Evolutionary conservation across 2,888 invertebrate species (phyloP), one percentile per base, ranked within the genome.

Genomic region (Brenthis ino): DNA sequence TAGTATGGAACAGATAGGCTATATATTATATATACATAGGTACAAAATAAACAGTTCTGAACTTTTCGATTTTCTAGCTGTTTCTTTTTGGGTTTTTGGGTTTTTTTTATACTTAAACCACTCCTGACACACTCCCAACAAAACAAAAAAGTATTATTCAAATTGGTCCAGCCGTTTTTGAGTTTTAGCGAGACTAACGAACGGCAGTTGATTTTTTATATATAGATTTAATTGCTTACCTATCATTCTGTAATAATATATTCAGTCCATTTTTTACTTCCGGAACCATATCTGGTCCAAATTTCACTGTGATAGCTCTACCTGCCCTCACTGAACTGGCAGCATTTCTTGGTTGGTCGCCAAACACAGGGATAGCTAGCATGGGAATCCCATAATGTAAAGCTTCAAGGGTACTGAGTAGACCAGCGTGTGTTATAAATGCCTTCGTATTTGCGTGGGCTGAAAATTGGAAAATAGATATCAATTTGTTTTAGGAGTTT

Each of bases 331-430:
- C 78, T 0, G 82, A 82, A 0, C 80, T 74, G 3, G 76, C 77
- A 0, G 88, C 86, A 70, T 89, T 88, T 4, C 72, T 67, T 0
- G 81, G 84, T 76, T 89, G 89, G 72, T 90, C 89, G 4, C 82
- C 89, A 28, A 84, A 87, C 14, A 89, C 80, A 0, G 89, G 89
- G 0, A 88, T 71, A 0, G 83, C 83, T 8, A 89, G 75, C 2
- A 88, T 70, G 0, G 89, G 88, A 0, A 89, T 84, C 0, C 88
- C 89, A 16, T 76, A 77, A 3, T 79, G 73, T 0, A 83, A 57
- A 0, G 84, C 74, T 55, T 84, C 84, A 3, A 83, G 50, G 0
- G 77, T 78, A 6, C 81, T 81, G 4, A 85, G 77, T 0, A 83
- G 73, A 0, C 85, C 85, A 4, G 83, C 81, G 68, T 85, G 85